Evolutionary conservation across 1,140 invertebrate genomes (phyloP).

Genomic region (Zaprionus gabonicus): DNA sequence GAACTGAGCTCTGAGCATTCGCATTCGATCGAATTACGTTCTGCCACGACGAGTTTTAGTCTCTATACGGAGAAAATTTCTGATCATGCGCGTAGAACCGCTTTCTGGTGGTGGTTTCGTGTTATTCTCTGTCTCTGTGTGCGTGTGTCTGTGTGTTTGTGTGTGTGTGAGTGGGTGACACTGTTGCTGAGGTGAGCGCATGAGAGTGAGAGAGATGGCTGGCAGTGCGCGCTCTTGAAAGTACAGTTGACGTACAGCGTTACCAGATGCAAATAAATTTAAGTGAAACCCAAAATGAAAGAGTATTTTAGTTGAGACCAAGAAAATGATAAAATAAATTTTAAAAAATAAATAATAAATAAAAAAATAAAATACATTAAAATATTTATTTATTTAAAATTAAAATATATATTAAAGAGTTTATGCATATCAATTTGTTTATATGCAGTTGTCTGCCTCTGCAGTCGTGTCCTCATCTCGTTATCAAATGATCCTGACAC

Average conservation of each 20-base stretch:
- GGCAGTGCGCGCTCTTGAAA: constrained; percentile 72
- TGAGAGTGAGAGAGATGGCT: constrained; percentile 67
- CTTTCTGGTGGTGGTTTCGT: constrained; percentile 55
- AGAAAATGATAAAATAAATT: constrained; percentile 20
- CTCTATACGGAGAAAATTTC: constrained; percentile 77
- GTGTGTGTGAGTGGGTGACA: constrained; percentile 40
- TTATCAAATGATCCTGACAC: constrained; percentile 57
- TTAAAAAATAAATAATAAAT: neutral
- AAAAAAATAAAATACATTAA: neutral
- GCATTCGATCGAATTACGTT: constrained; percentile 83
- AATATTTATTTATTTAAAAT: neutral
- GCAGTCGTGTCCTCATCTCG: neutral
- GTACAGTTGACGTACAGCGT: constrained; percentile 74
- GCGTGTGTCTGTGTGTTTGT: constrained; percentile 15
- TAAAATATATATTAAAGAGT: neutral
- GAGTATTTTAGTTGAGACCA: constrained; percentile 44
- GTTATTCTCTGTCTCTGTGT: constrained; percentile 16
- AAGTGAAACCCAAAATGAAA: constrained; percentile 56
- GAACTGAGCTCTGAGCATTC: constrained; percentile 80
- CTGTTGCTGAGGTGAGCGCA: constrained; percentile 48
- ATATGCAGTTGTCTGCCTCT: neutral
- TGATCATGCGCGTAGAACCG: constrained; percentile 69
- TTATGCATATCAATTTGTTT: neutral
- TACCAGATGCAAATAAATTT: constrained; percentile 60
- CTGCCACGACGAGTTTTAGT: constrained; percentile 71